Evolutionary conservation across 1,140 invertebrate genomes (phyloP), one percentile per base, ranked within the genome.

Genomic region (Psix sp.): DNA sequence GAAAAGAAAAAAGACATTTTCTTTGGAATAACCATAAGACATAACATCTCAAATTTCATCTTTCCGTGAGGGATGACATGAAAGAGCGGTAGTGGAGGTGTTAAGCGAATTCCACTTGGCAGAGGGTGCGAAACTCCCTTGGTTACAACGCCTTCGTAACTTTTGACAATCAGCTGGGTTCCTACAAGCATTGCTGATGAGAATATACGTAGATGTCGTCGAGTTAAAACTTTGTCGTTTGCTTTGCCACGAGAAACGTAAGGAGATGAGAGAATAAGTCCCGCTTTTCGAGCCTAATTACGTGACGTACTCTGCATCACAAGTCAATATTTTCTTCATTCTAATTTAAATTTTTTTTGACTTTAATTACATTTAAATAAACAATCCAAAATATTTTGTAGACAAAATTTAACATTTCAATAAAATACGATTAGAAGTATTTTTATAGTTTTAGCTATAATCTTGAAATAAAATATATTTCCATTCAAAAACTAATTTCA

Each of bases 181-280:
- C 21, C 42, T 54, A 51, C 60, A 45, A 66, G 60, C 52, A 65
- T 66, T 24, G 70, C 65, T 66, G 60, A 65, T 56, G 54, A 57
- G 52, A 29, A 48, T 73, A 52, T 68, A 63, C 52, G 51, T 59
- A 38, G 39, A 52, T 56, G 59, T 62, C 59, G 29, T 39, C 36
- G 42, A 42, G 48, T 67, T 70, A 62, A 77, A 77, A 74, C 74
- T 77, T 74, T 13, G 60, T 74, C 59, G 74, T 74, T 70, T 70
- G 74, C 66, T 62, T 52, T 66, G 43, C 18, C 33, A 45, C 11
- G 43, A 45, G 36, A 21, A 48, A 70, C 20, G 40, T 24, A 33
- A 31, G 48, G 10, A 24, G 13, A 33, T 24, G 35, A 17, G 49
- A 5, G 29, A 46, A 17, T 63, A n/a, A n/a, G n/a, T n/a, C 15